A percentile compares a stretch with the other conserved stretches of the same genome.
phyloP scores from a whole-genome alignment of 1,140 invertebrate genomes.

The Ganaspis sp. region DNA sequence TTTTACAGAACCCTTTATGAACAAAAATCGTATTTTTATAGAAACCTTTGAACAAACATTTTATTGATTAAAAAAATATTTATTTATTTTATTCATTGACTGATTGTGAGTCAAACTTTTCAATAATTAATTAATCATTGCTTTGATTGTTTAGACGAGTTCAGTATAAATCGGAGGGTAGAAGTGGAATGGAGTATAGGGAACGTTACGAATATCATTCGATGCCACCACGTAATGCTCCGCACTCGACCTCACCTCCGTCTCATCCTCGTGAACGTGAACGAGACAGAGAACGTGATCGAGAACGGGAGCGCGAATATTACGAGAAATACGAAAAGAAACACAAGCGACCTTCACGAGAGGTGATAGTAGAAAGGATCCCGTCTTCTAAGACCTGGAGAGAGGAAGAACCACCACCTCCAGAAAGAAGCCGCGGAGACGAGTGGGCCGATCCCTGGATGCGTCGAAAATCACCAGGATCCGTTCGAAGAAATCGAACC shows the following conservation, averaged over 20 bases:
- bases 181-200: slow-evolving; percentile 66
- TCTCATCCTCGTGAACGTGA: slow-evolving; percentile 68
- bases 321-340: slow-evolving; percentile 77
- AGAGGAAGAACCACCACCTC: slow-evolving; percentile 67
- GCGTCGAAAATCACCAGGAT: slow-evolving; percentile 82
- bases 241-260: slow-evolving; percentile 68
- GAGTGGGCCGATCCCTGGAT: slow-evolving; percentile 97
- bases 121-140: slow-evolving; percentile 18
- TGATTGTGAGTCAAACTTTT: too few species aligned
- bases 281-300: slow-evolving; percentile 63
- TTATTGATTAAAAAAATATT: too few species aligned
- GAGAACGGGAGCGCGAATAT: slow-evolving; percentile 73
- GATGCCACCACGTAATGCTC: slow-evolving; percentile 59
- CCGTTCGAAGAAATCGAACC: slow-evolving; percentile 74
- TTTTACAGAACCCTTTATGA: too few species aligned
- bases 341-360: slow-evolving; percentile 81
- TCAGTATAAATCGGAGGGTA: slow-evolving; percentile 69
- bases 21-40: too few species aligned
- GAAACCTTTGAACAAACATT: not conserved
- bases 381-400: slow-evolving; percentile 77
- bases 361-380: slow-evolving; percentile 86
- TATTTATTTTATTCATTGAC: too few species aligned
- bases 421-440: slow-evolving; percentile 80
- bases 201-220: slow-evolving; percentile 72
- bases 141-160: slow-evolving; percentile 62